phyloP scores from a whole-genome alignment of 2,113 vertebrate species.

The Circaetus cinerascens region DNA sequence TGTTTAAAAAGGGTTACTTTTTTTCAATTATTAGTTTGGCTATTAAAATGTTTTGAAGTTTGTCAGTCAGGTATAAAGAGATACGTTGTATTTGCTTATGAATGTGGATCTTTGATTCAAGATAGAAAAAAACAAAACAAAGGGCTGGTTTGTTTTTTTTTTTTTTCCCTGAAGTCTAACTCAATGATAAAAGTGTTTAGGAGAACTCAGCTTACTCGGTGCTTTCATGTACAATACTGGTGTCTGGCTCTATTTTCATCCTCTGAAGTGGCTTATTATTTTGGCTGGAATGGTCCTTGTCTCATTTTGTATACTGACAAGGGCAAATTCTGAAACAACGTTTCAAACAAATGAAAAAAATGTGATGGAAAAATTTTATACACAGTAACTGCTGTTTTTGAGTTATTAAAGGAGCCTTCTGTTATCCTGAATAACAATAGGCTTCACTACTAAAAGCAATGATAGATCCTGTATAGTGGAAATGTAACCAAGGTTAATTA shows the following conservation, averaged over 20 bases:
- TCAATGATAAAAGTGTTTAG: neutral
- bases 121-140: neutral
- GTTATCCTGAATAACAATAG: neutral
- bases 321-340: conserved; percentile 15
- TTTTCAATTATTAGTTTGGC: neutral
- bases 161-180: neutral
- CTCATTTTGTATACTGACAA: conserved; percentile 3
- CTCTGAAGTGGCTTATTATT: neutral
- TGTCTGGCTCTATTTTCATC: neutral
- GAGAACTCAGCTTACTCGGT: neutral
- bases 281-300: neutral
- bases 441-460: neutral
- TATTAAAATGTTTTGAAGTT: neutral
- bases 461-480: neutral
- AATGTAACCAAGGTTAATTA: conserved; percentile 23
- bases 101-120: neutral
- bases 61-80: neutral
- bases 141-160: neutral
- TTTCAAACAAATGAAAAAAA: conserved; percentile 9
- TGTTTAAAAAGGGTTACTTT: neutral
- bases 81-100: neutral
- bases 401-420: neutral
- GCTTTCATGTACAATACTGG: neutral
- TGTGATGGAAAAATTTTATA: neutral
- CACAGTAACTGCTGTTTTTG: neutral